These are phyloP conservation scores for Ophthalmolycus amberensis DNA, from an alignment of 2,113 vertebrate species.

Conservation along the genomic window DNA sequence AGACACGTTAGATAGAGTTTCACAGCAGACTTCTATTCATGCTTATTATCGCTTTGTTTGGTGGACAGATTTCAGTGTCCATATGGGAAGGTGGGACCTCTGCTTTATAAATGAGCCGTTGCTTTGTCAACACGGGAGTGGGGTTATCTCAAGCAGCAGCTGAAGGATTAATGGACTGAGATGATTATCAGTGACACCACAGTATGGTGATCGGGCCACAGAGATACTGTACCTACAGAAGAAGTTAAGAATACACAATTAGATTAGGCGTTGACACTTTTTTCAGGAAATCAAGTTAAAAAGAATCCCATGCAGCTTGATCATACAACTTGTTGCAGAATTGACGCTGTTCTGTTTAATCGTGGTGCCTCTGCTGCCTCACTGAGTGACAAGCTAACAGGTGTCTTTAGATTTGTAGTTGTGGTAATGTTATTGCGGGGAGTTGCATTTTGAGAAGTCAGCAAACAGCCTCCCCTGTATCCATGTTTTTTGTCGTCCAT, in stretches of 20 bases:
- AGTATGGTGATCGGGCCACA: conserved; percentile 29
- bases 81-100: conserved; percentile 73
- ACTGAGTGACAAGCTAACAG: background rate
- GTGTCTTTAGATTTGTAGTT: background rate
- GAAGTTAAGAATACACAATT: conserved; percentile 13
- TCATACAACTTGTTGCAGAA: background rate
- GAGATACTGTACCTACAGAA: conserved; percentile 45
- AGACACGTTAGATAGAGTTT: conserved; percentile 76
- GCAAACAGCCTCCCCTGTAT: background rate
- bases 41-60: conserved; percentile 80
- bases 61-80: conserved; percentile 73
- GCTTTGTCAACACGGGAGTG: conserved; percentile 77
- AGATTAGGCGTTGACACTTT: background rate
- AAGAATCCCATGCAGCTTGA: background rate
- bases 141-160: conserved; percentile 74
- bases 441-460: background rate
- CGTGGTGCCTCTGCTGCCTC: background rate
- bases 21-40: conserved; percentile 76
- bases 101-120: conserved; percentile 76
- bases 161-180: conserved; percentile 73
- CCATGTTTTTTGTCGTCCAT: background rate
- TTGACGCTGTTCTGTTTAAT: background rate
- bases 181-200: conserved; percentile 73
- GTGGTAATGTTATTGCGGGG: background rate
- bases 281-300: background rate